Evolutionary conservation across 2,113 vertebrate genomes (phyloP).

Genomic region (Hemiscyllium ocellatum): DNA sequence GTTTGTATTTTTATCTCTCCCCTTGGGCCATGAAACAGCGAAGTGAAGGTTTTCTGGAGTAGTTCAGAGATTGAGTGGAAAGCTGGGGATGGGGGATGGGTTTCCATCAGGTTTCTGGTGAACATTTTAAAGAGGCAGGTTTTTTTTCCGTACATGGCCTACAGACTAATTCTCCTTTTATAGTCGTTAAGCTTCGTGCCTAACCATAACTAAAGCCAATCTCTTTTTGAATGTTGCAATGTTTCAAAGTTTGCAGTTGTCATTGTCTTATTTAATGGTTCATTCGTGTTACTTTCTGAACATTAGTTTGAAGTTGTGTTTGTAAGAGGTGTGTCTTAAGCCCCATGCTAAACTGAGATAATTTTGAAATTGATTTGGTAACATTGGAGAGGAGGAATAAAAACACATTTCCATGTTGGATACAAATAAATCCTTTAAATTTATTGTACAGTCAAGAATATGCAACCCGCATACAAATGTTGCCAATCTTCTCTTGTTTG

Average conservation of each 20-base stretch:
- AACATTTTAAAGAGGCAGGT: conserved; percentile 11
- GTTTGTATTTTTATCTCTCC: neutral
- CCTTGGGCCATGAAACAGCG: neutral
- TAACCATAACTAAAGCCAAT: neutral
- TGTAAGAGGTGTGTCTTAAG: neutral
- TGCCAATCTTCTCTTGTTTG: neutral
- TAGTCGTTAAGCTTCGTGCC: neutral
- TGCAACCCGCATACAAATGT: neutral
- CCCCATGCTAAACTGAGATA: neutral
- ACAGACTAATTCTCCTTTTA: neutral
- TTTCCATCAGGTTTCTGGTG: neutral
- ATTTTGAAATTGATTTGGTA: neutral
- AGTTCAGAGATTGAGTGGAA: neutral
- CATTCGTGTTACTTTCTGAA: neutral
- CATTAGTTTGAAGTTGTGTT: neutral
- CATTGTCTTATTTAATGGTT: neutral
- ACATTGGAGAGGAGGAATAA: neutral
- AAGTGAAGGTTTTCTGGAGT: neutral
- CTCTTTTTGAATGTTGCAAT: neutral
- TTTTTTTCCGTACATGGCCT: neutral
- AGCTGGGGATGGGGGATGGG: conserved; percentile 3
- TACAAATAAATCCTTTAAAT: neutral
- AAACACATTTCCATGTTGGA: neutral
- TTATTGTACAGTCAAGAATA: neutral
- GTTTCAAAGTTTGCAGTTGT: neutral